Conservation (phyloP, 2,797 vertebrate genomes). For the Sebastes dallii region DNA sequence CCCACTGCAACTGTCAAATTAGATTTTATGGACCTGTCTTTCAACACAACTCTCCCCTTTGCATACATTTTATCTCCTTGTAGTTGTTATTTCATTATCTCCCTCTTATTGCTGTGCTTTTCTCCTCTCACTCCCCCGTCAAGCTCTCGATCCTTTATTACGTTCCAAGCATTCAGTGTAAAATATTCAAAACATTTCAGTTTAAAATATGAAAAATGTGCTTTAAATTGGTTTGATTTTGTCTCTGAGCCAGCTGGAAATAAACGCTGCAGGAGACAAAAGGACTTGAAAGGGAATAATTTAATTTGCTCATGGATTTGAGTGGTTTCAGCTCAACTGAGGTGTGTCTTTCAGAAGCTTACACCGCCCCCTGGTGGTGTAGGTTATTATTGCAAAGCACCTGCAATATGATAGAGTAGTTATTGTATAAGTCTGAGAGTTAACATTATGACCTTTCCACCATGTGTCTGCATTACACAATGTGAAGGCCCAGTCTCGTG, state of each 20-base stretch:
- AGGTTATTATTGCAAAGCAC: not conserved
- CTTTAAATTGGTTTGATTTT: not conserved
- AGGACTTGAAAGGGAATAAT: not conserved
- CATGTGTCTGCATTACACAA: not conserved
- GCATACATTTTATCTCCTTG: not conserved
- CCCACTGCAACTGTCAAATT: slow-evolving; percentile 36
- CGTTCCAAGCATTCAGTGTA: not conserved
- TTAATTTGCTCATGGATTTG: not conserved
- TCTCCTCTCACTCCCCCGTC: not conserved
- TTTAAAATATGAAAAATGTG: not conserved
- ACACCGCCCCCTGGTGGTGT: slow-evolving; percentile 29
- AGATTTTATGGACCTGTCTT: slow-evolving; percentile 1
- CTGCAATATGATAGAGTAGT: not conserved
- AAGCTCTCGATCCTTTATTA: not conserved
- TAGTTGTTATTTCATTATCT: slow-evolving; percentile 30
- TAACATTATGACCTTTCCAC: not conserved
- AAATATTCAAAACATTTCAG: slow-evolving; percentile 12
- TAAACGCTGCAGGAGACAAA: slow-evolving; percentile 7
- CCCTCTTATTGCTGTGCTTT: not conserved
- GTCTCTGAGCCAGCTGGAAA: not conserved
- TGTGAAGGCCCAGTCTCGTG: not conserved
- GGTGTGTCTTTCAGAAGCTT: not conserved
- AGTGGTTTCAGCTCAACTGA: not conserved
- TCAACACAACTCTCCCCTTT: not conserved
- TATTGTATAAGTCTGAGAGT: not conserved